Evolutionary conservation across 2,113 vertebrate species (phyloP), one percentile per base, ranked within the genome.

Genomic region (Neolamprologus falcicula): DNA sequence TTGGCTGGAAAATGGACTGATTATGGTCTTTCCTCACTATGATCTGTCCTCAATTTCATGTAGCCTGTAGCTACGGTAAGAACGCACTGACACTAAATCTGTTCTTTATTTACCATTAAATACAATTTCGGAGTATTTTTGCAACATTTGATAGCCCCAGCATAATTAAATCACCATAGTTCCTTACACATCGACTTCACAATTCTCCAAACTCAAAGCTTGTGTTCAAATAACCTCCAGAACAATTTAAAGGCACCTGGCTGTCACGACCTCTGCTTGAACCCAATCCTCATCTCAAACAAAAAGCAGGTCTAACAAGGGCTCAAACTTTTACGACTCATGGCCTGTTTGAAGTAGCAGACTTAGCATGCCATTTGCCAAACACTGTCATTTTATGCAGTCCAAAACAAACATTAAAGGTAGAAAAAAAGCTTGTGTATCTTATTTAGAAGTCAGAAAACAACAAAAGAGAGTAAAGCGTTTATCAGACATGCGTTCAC

Each of bases 281-380:
- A 94, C 96, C 93, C 88, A 33, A 82, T 84, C 85, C 78, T 87
- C 89, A 86, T 94, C 92, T 93, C 87, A 92, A 94, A 95, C 94
- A 94, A 91, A 95, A 94, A 94, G 90, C 91, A 92, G 94, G 88
- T 94, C 94, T 92, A 94, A 95, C 82, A 83, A 95, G 94, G 85
- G 87, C 85, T 93, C 90, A 82, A 84, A 86, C 91, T 91, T 96
- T 96, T 95, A 96, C 87, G 94, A 95, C 94, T 83, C 71, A 17
- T 17, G 86, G 89, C 82, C 93, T 88, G 93, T 96, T 95, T 97
- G 94, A 96, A 95, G 95, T 93, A 92, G 90, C 92, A 87, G 91
- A 94, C 90, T 86, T 66, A 11, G 90, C 83, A 86, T 88, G 89
- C 90, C 84, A 87, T 95, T 93, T 94, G 93, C 89, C 83, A 66